These are phyloP conservation scores for Dryas iulia DNA, from an alignment of 1,140 invertebrate species.

Conservation along the genomic window DNA sequence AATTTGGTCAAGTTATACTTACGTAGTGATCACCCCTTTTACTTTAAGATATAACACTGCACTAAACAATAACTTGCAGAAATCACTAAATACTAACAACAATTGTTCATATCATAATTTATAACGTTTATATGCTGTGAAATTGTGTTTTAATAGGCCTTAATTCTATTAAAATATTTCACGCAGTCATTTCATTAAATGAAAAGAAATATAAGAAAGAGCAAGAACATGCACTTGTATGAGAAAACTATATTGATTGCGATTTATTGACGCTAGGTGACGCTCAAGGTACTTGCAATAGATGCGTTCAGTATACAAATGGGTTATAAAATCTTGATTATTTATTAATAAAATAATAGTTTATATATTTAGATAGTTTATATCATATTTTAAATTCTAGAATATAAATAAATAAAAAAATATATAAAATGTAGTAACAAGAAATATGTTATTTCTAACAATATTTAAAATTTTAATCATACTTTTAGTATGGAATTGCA, in stretches of 20 bases:
- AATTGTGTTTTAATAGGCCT: constrained; percentile 54
- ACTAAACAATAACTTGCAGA: constrained; percentile 47
- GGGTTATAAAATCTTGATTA: too few species aligned
- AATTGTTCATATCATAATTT: neutral
- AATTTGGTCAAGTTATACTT: constrained; percentile 70
- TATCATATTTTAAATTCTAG: too few species aligned
- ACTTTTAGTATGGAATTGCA: too few species aligned
- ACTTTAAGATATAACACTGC: constrained; percentile 57
- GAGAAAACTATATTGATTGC: constrained; percentile 39
- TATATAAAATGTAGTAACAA: too few species aligned
- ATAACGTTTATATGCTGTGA: constrained; percentile 43
- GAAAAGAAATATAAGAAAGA: constrained; percentile 66
- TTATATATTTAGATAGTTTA: too few species aligned
- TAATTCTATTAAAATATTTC: constrained; percentile 56
- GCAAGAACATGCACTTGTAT: constrained; percentile 40
- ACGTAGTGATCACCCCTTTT: constrained; percentile 69
- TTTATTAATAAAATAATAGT: too few species aligned
- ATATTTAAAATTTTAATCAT: too few species aligned
- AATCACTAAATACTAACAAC: constrained; percentile 31
- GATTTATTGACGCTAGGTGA: constrained; percentile 37
- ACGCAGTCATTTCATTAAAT: constrained; percentile 54
- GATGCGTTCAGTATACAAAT: constrained; percentile 30
- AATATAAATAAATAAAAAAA: too few species aligned
- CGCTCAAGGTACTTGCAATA: constrained; percentile 27
- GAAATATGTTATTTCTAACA: too few species aligned